A percentile compares a stretch with the other conserved stretches of the same genome.
phyloP scores from a whole-genome alignment of 2,113 vertebrate species.

The Sceloporus tristichus region DNA sequence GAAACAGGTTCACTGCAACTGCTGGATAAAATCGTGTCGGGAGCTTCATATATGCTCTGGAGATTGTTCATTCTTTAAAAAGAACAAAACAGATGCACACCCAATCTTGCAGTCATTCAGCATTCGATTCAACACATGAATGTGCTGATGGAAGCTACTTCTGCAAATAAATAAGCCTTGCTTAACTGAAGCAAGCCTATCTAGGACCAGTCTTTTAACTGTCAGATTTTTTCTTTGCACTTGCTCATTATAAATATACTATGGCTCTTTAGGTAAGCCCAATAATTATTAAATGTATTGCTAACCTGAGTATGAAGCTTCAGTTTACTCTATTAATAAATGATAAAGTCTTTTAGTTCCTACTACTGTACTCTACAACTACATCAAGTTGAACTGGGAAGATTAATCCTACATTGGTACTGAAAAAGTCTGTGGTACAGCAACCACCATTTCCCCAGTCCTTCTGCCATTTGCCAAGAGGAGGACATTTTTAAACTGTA shows the following conservation, averaged over 20 bases:
- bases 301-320: slow-evolving; percentile 8
- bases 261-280: background rate
- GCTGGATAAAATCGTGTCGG: background rate
- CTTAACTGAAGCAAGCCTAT: background rate
- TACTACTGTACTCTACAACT: background rate
- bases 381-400: background rate
- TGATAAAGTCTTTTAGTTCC: slow-evolving; percentile 52
- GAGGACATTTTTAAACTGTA: background rate
- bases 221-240: slow-evolving; percentile 10
- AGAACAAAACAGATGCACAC: background rate
- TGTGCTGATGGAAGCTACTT: background rate
- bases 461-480: background rate
- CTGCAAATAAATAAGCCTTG: background rate
- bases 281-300: fast-evolving
- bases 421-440: background rate
- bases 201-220: background rate
- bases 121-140: background rate
- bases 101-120: background rate
- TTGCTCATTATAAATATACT: background rate
- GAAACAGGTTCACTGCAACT: background rate
- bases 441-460: background rate
- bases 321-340: slow-evolving; percentile 45
- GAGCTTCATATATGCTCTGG: background rate
- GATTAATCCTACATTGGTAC: background rate
- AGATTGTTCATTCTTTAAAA: background rate